Percentiles rank a stretch among this genome's conserved stretches.
Conservation (phyloP, 2,888 invertebrate species). For the Stenchaetothrips biformis region DNA sequence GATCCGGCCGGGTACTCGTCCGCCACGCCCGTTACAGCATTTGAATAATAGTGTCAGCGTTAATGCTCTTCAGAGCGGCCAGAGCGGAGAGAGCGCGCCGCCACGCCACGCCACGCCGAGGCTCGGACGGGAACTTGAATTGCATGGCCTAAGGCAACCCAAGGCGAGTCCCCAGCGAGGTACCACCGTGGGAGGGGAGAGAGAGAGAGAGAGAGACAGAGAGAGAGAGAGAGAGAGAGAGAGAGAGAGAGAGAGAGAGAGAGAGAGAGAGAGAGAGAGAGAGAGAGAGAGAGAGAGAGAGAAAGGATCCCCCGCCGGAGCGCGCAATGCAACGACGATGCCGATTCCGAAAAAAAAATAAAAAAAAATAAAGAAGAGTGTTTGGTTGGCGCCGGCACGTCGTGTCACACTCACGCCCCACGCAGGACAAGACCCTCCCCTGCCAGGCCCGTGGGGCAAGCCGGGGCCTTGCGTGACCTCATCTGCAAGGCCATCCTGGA, state of each 20-base stretch:
- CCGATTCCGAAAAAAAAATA: not conserved
- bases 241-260: too few species aligned
- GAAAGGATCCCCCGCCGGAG: too few species aligned
- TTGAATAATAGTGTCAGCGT: constrained; percentile 20
- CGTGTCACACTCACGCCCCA: too few species aligned
- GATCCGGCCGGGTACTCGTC: not conserved
- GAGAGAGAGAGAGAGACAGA: too few species aligned
- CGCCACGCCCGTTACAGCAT: not conserved
- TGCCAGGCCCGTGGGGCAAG: not conserved
- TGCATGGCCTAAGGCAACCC: not conserved
- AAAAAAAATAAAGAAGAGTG: not conserved
- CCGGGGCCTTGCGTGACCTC: constrained; percentile 8
- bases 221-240: too few species aligned
- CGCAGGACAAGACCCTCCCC: too few species aligned
- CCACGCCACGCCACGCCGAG: not conserved
- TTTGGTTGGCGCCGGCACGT: too few species aligned
- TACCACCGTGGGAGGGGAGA: not conserved
- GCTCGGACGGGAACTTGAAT: not conserved
- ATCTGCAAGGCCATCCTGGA: not conserved
- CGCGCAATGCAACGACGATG: not conserved
- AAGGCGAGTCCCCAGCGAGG: not conserved
- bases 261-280: too few species aligned
- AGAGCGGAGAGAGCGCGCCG: not conserved
- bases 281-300: too few species aligned
- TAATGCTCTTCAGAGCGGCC: not conserved